These are phyloP conservation scores for Erebia epiphron DNA, from an alignment of 2,888 invertebrate species.

Conservation along the genomic window DNA sequence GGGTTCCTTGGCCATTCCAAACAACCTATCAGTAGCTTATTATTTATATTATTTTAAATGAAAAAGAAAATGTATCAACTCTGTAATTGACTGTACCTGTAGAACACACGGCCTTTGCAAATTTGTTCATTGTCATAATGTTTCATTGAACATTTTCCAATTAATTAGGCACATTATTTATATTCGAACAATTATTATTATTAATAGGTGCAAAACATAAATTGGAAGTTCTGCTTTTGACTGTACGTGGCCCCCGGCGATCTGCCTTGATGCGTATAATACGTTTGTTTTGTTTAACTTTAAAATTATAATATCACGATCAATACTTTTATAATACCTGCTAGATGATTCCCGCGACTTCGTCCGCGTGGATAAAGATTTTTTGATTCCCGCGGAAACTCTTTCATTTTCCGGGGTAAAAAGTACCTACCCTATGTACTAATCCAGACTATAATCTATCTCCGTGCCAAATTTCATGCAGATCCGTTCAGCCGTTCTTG, in stretches of 20 bases:
- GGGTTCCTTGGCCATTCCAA: no score
- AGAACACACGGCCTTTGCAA: not conserved
- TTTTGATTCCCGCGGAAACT: no score
- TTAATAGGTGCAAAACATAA: constrained; percentile 8
- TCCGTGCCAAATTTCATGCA: no score
- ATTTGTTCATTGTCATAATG: not conserved
- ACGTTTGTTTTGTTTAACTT: constrained; percentile 2
- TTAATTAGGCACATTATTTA: constrained; percentile 11
- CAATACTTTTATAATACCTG: not conserved
- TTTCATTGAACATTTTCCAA: constrained; percentile 11
- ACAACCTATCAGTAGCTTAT: no score
- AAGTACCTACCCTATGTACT: no score
- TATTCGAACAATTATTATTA: not conserved
- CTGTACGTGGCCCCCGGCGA: not conserved
- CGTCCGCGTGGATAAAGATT: no score
- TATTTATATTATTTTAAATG: no score
- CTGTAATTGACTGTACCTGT: not conserved
- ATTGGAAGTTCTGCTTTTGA: constrained; percentile 10
- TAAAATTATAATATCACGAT: constrained; percentile 1
- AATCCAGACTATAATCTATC: no score
- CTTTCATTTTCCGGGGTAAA: no score
- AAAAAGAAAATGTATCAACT: not conserved
- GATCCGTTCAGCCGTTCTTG: no score
- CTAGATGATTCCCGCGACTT: no score
- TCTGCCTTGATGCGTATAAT: not conserved